Evolutionary conservation across 2,113 vertebrate genomes (phyloP).

Genomic region (Regulus satrapa): DNA sequence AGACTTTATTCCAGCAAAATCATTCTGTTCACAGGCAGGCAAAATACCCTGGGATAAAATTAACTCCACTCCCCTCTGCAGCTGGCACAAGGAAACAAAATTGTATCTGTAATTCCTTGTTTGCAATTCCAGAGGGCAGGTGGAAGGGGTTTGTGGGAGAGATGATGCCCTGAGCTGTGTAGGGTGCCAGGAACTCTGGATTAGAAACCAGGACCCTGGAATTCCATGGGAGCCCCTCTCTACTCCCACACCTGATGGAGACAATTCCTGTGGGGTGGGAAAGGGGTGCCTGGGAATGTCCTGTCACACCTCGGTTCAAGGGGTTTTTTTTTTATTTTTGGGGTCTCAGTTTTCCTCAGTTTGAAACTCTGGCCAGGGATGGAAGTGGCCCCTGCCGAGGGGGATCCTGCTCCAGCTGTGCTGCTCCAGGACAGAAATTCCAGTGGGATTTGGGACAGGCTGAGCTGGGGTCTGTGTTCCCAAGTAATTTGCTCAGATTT

Average conservation of each 20-base stretch:
- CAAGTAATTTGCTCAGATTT: background rate
- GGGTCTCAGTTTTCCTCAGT: fast-evolving
- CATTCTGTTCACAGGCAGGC: background rate
- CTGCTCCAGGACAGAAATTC: background rate
- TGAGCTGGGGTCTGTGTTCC: background rate
- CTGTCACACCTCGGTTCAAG: background rate
- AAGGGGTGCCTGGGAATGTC: background rate
- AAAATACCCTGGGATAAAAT: background rate
- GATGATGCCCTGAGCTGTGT: background rate
- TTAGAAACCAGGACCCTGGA: background rate
- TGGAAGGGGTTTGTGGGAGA: background rate
- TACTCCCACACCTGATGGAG: fast-evolving
- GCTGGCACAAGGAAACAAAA: background rate
- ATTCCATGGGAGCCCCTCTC: background rate
- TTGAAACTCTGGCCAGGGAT: background rate
- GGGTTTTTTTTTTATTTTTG: background rate
- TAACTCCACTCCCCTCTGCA: background rate
- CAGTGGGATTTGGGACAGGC: background rate
- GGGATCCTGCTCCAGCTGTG: background rate
- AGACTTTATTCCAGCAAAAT: background rate
- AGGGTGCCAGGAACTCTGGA: background rate
- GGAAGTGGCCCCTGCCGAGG: background rate
- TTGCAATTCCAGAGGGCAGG: background rate
- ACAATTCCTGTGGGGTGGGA: background rate
- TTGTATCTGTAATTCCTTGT: background rate